phyloP scores from a whole-genome alignment of 2,888 invertebrate species.

The Sinhomidia bicolor region DNA sequence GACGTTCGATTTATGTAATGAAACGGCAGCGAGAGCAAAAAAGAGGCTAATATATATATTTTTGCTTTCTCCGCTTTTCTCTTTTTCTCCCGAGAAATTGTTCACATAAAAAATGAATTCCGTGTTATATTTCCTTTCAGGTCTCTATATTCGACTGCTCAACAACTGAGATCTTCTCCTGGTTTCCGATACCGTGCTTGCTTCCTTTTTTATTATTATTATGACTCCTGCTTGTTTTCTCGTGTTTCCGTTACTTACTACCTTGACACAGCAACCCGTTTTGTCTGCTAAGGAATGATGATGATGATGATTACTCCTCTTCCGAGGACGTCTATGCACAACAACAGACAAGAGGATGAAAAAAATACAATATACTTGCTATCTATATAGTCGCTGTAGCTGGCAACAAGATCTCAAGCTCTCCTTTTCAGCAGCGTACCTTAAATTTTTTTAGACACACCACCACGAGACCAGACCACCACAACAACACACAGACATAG shows the following conservation, averaged over 20 bases:
- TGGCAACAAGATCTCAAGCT: not conserved
- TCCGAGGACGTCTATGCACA: no score
- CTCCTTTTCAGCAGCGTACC: not conserved
- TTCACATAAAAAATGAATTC: not conserved
- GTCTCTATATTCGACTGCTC: not conserved
- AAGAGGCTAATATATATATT: not conserved
- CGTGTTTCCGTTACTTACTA: not conserved
- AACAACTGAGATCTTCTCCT: not conserved
- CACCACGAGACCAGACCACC: conserved; percentile 31
- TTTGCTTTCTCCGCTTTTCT: conserved; percentile 8
- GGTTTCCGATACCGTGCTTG: not conserved
- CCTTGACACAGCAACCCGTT: conserved; percentile 65
- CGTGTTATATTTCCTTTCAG: not conserved
- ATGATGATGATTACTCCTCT: not conserved
- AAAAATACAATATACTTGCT: not conserved
- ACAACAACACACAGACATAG: conserved; percentile 50
- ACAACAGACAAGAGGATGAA: conserved; percentile 14
- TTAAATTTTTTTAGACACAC: not conserved
- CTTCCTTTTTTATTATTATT: not conserved
- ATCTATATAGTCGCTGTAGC: not conserved
- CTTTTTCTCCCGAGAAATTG: not conserved
- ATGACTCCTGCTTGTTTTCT: not conserved
- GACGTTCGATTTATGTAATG: not conserved
- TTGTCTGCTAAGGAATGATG: not conserved
- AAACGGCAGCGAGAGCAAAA: not conserved